phyloP scores from a whole-genome alignment of 2,888 invertebrate species.

The Mactromeris polynyma region DNA sequence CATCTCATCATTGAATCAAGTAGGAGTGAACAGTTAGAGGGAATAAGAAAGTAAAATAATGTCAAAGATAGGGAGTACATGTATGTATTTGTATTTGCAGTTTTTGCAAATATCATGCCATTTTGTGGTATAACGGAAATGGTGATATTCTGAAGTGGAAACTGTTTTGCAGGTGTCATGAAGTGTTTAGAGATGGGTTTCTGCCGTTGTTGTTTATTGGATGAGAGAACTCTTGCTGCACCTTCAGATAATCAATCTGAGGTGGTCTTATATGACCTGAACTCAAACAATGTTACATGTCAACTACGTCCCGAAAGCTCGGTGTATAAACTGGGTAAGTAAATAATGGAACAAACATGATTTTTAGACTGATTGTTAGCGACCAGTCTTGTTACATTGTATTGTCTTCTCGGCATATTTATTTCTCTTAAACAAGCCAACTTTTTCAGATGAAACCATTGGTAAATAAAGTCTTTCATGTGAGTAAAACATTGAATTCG shows the following conservation, averaged over 20 bases:
- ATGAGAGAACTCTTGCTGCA: slow-evolving; percentile 60
- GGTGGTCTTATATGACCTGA: slow-evolving; percentile 72
- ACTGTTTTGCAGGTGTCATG: slow-evolving; percentile 47
- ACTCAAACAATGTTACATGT: slow-evolving; percentile 43
- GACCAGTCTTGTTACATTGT: no score
- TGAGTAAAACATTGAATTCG: no score
- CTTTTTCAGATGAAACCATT: no score
- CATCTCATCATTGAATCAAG: no score
- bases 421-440: no score
- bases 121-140: background rate
- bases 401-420: no score
- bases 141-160: background rate
- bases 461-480: no score
- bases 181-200: slow-evolving; percentile 68
- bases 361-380: no score
- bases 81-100: background rate
- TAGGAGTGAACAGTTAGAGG: no score
- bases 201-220: slow-evolving; percentile 65
- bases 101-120: background rate
- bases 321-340: slow-evolving; percentile 54
- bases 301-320: slow-evolving; percentile 51
- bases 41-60: background rate
- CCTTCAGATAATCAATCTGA: slow-evolving; percentile 71
- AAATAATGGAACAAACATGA: no score
- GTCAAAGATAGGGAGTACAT: background rate